These are phyloP conservation scores for Leucoraja ocellata DNA, from an alignment of 2,797 vertebrate genomes.

Conservation along the genomic window DNA sequence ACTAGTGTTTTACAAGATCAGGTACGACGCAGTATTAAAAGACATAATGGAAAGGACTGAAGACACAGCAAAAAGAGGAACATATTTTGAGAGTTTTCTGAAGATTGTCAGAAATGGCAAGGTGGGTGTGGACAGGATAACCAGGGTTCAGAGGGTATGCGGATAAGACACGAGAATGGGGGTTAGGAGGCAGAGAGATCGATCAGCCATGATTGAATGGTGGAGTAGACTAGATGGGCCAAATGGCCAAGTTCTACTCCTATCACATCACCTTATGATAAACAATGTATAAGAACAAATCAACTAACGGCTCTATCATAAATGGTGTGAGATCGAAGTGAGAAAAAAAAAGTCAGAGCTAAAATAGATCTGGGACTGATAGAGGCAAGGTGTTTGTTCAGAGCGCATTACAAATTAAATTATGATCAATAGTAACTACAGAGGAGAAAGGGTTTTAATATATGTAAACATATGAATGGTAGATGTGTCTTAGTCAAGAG, in stretches of 20 bases:
- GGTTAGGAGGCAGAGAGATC: background rate
- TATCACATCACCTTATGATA: no score
- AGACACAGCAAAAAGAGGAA: background rate
- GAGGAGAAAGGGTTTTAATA: background rate
- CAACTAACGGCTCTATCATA: background rate
- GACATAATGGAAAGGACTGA: background rate
- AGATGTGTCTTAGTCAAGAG: background rate
- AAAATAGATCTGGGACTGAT: background rate
- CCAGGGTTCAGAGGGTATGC: no score
- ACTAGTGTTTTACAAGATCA: background rate
- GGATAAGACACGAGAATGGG: no score
- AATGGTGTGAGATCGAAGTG: background rate
- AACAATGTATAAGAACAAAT: background rate
- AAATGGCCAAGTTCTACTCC: no score
- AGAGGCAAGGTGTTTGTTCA: background rate
- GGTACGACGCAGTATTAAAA: background rate
- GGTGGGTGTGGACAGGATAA: background rate
- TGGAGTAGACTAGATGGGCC: no score
- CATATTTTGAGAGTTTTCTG: background rate
- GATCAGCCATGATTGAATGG: no score
- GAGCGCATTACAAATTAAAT: background rate
- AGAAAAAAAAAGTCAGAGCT: background rate
- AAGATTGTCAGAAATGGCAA: background rate
- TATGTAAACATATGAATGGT: background rate
- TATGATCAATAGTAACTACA: background rate